These are phyloP conservation scores for Anastrepha ludens DNA, from an alignment of 1,140 invertebrate species.

Conservation along the genomic window DNA sequence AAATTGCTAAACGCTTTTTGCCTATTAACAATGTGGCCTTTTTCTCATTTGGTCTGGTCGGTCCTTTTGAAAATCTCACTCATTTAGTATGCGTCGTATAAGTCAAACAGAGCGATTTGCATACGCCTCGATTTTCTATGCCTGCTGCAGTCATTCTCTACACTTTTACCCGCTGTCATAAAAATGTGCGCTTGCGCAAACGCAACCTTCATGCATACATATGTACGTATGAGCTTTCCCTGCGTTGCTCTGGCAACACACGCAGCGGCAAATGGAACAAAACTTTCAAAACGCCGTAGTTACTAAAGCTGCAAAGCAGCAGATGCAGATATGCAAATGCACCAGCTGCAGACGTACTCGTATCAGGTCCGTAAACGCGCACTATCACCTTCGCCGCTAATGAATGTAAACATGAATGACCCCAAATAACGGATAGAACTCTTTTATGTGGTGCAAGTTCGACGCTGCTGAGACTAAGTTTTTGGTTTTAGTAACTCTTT, in stretches of 20 bases:
- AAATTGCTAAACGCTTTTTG: background rate
- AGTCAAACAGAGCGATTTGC: background rate
- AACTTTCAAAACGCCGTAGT: background rate
- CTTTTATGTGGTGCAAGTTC: background rate
- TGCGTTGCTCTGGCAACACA: too few relatives aligned
- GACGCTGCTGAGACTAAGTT: background rate
- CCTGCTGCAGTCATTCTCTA: slow-evolving; percentile 16
- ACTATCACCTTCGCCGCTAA: slow-evolving; percentile 1
- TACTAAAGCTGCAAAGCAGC: background rate
- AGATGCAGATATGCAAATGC: background rate
- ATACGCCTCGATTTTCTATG: slow-evolving; percentile 15
- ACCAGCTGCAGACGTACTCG: background rate
- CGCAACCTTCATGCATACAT: background rate
- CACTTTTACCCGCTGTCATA: slow-evolving; percentile 32
- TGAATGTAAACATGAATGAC: slow-evolving; percentile 46
- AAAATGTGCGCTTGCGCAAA: background rate
- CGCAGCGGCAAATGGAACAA: slow-evolving; percentile 1
- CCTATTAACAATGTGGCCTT: background rate
- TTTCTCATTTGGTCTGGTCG: background rate
- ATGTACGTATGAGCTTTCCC: too few relatives aligned
- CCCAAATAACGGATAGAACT: slow-evolving; percentile 43
- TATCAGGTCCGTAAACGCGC: background rate
- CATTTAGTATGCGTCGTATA: slow-evolving; percentile 23
- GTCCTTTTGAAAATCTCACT: slow-evolving; percentile 43
- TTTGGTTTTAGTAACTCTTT: background rate